Conservation (phyloP, 2,113 vertebrate species). For the Heterochromis multidens region DNA sequence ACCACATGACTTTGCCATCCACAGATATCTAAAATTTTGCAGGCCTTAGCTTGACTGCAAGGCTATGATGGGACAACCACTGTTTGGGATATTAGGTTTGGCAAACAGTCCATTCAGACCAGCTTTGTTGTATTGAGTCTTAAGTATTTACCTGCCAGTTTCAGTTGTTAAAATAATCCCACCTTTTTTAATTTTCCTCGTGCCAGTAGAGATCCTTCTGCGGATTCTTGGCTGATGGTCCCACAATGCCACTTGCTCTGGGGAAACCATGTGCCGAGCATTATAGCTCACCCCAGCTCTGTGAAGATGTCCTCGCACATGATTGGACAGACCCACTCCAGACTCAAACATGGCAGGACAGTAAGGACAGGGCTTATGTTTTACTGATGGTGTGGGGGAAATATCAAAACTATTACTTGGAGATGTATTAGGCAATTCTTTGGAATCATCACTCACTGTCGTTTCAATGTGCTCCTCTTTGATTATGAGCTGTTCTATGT, state of each 20-base stretch:
- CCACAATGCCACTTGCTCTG: conserved; percentile 89
- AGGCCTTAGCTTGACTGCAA: not conserved
- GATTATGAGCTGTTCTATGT: conserved; percentile 66
- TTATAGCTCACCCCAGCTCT: conserved; percentile 90
- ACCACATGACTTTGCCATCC: too few relatives aligned
- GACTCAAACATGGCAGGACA: conserved; percentile 93
- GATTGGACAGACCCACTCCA: conserved; percentile 91
- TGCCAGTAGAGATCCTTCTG: conserved; percentile 80
- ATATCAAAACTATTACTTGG: conserved; percentile 13
- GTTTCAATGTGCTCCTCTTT: conserved; percentile 66
- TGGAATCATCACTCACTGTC: conserved; percentile 29
- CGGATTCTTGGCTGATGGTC: conserved; percentile 88
- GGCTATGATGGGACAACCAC: not conserved
- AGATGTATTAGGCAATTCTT: not conserved
- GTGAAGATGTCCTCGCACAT: conserved; percentile 91
- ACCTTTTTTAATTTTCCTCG: conserved; percentile 87
- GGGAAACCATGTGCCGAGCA: conserved; percentile 90
- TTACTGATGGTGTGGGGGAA: conserved; percentile 56
- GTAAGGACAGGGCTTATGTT: conserved; percentile 88
- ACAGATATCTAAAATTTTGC: not conserved
- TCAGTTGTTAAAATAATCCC: conserved; percentile 17
- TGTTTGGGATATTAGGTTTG: not conserved
- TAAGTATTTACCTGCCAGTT: not conserved
- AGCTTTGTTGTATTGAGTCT: not conserved
- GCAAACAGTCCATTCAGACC: not conserved